Evolutionary conservation across 2,797 vertebrate species (phyloP), one percentile per base, ranked within the genome.

Genomic region (Tolypeutes matacus): DNA sequence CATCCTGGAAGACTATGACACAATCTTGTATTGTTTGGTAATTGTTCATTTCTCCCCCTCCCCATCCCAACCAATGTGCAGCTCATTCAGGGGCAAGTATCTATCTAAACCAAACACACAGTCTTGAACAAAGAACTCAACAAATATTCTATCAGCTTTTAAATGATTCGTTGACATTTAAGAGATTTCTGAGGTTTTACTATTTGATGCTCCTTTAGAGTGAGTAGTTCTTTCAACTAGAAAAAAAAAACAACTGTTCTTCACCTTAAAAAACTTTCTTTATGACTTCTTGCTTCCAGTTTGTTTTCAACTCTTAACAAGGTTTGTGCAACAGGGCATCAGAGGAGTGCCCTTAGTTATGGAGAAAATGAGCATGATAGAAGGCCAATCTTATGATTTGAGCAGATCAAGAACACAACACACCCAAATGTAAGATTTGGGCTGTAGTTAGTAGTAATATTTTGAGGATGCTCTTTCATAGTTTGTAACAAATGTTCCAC

Each of bases 241-340:
- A 75, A 80, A 53, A 53, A 53, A 53, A 17, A 4, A 53, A 53
- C 13, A 53, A 56, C 17, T 34, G 20, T 65, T 85, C 70, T 92
- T 86, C n/a, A 80, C 56, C 72, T 75, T 62, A 58, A 21, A 27
- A 62, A 58, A 80, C n/a, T 46, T 72, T 89, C 58, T 39, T 49
- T 93, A 60, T 77, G 49, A n/a, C 23, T 49, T 84, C 31, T 60
- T 78, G 46, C 18, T 14, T 77, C 23, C 7, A 34, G 56, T 56
- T 91, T 88, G 67, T 67, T 65, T 90, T 83, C 56, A 80, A 64
- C 42, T 64, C 46, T 64, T 75, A 46, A 49, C 42, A 78, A 81
- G 60, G 77, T 18, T 56, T 13, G 53, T 31, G 21, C 27, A 14
- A 20, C 34, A 18, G 5, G 65, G 72, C 39, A 11, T 88, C 49